phyloP scores from a whole-genome alignment of 2,888 invertebrate genomes.

The Melanargia galathea region DNA sequence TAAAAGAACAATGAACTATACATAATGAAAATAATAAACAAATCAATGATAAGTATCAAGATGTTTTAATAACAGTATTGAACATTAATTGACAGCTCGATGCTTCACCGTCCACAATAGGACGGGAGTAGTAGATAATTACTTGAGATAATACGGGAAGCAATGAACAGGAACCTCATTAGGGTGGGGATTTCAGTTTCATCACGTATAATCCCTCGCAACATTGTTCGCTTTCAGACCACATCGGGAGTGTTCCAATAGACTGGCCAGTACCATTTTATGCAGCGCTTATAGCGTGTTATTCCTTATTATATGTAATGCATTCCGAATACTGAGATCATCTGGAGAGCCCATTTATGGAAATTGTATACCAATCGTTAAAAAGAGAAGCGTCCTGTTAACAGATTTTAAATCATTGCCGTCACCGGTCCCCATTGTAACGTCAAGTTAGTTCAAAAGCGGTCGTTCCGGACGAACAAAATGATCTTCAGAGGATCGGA shows the following conservation, averaged over 20 bases:
- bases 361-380: slow-evolving; percentile 82
- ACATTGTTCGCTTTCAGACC: slow-evolving; percentile 54
- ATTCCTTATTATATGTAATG: slow-evolving; percentile 69
- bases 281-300: slow-evolving; percentile 49
- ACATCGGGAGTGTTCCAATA: slow-evolving; percentile 41
- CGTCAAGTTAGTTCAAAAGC: slow-evolving; percentile 81
- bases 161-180: slow-evolving; percentile 60
- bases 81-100: slow-evolving; percentile 50
- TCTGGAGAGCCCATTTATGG: slow-evolving; percentile 79
- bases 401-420: slow-evolving; percentile 83
- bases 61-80: slow-evolving; percentile 36
- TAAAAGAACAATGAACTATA: not conserved
- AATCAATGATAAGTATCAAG: slow-evolving; percentile 36
- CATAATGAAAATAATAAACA: slow-evolving; percentile 5
- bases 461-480: slow-evolving; percentile 79
- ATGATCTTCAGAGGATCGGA: slow-evolving; percentile 76
- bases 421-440: slow-evolving; percentile 78
- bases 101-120: slow-evolving; percentile 43
- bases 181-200: slow-evolving; percentile 62
- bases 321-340: slow-evolving; percentile 68
- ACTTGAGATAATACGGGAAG: slow-evolving; percentile 63
- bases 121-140: slow-evolving; percentile 63
- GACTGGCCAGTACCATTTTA: slow-evolving; percentile 45
- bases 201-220: slow-evolving; percentile 59
- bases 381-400: slow-evolving; percentile 82